A percentile compares a stretch with the other conserved stretches of the same genome.
Evolutionary conservation across 1,140 invertebrate genomes (phyloP).

Genomic region (Leptestheria dahalacensis): DNA sequence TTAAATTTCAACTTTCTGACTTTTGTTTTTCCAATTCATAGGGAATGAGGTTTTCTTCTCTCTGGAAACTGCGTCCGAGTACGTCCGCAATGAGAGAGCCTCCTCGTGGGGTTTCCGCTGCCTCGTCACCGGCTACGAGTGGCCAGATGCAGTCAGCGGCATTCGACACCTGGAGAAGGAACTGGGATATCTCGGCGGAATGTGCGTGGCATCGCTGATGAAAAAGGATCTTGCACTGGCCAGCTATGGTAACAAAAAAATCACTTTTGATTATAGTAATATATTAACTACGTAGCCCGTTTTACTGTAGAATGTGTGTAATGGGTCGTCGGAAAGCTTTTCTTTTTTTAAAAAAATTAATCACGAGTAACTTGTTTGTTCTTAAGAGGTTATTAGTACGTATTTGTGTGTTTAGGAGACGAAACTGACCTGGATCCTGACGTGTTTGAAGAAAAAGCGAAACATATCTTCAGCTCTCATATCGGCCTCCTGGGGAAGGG

Average conservation of each 20-base stretch:
- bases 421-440: slow-evolving; percentile 55
- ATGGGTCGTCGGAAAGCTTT: too few species aligned
- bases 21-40: slow-evolving; percentile 19
- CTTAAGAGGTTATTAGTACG: background rate
- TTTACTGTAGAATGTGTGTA: too few species aligned
- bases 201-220: slow-evolving; percentile 75
- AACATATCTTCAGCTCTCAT: slow-evolving; percentile 54
- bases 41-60: slow-evolving; percentile 91
- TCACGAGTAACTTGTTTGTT: too few species aligned
- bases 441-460: slow-evolving; percentile 48
- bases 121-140: slow-evolving; percentile 81
- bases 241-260: too few species aligned
- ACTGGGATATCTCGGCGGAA: slow-evolving; percentile 73
- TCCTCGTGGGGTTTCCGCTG: slow-evolving; percentile 81
- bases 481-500: slow-evolving; percentile 67
- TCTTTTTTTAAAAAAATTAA: too few species aligned
- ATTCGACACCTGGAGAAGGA: slow-evolving; percentile 75
- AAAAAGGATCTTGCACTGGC: slow-evolving; percentile 64
- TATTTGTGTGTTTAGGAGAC: slow-evolving; percentile 34
- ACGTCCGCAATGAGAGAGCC: slow-evolving; percentile 77
- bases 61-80: slow-evolving; percentile 86
- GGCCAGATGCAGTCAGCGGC: slow-evolving; percentile 32
- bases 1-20: background rate
- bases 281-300: too few species aligned
- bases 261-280: too few species aligned